Evolutionary conservation across 2,888 invertebrate genomes (phyloP), one percentile per base, ranked within the genome.

Genomic region (Platycheirus rosarum): DNA sequence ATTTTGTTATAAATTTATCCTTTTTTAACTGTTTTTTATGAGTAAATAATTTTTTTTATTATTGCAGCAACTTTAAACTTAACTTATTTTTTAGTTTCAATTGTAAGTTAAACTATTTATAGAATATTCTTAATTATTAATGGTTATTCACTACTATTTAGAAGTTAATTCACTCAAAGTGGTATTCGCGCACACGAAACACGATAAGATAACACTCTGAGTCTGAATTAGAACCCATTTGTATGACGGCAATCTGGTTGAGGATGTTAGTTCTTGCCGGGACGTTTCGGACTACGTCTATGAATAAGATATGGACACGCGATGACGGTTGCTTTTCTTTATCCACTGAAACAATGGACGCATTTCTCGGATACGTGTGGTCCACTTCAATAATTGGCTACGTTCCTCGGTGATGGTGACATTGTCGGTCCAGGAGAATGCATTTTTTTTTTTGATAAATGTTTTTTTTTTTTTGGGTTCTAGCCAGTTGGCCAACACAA

Each of bases 401-500:
- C 29, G 46, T 73, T 73, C 18, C 32, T 68, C 29, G 60, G 53
- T 62, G 60, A 32, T 42, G 40, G 29, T 75, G 66, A 46, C 55
- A 42, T 55, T 69, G 68, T 63, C 23, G 53, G 66, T 66, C 69
- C 76, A 76, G 70, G 65, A 53, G 42, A 65, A 51, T n/a, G 60
- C 29, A 48, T 44, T 51, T 66, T 65, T 55, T 68, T 68, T 68
- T 48, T 65, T 70, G 75, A 75, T 37, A 53, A 42, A 51, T 71
- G 32, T 32, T 49, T 48, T 63, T n/a, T 66, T 76, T 60, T 40
- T 80, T 71, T 82, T 82, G 80, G 80, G 76, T 63, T 77, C 53
- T 82, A 76, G 80, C 80, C 80, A 82, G 80, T 82, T 82, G 80
- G 76, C 80, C 80, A 71, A 76, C 51, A 18, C 35, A 18, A 53